Evolutionary conservation across 2,113 vertebrate genomes (phyloP), one percentile per base, ranked within the genome.

Genomic region (Falco punctatus): DNA sequence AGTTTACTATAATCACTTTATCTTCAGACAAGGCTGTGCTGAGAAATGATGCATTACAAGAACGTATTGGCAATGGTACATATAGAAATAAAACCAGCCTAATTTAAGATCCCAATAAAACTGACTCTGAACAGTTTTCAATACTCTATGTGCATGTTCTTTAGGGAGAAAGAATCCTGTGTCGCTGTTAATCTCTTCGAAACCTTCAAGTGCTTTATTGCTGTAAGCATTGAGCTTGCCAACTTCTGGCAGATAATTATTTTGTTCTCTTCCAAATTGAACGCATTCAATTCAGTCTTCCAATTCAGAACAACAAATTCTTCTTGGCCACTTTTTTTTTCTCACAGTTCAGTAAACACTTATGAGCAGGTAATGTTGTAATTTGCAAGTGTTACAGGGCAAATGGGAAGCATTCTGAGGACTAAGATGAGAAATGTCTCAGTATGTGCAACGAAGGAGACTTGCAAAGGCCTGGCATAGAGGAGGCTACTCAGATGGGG

Each of bases 191-290:
- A 95, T 97, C 81, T 87, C 91, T 87, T 88, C 70, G 78, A 91
- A 95, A 65, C 73, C 62, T 55, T 92, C 58, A 81, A 94, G 74
- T 73, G 7, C 75, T 97, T 69, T 87, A 64, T 88, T 88, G 67
- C 57, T 84, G 22, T 58, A 35, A 92, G 49, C 38, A 8, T 11
- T 48, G 58, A 70, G 74, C 64, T 70, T 95, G 92, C 92, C 95
- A 96, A 19, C 26, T 82, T 94, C 38, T 95, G 92, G 48, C 81
- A 81, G 70, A 79, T 95, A 85, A 97, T 94, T 89, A 89, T 87
- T 95, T 87, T 69, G 87, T 94, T 96, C 74, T 77, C 81, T 77
- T 92, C 72, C 81, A 75, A 35, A 61, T 3, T 57, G 78, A 95
- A 75, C 44, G 5, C 44, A 9, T 81, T 93, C 51, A 80, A 10